These are phyloP conservation scores for Neodiprion virginianus DNA, from an alignment of 1,140 invertebrate species.

Conservation along the genomic window DNA sequence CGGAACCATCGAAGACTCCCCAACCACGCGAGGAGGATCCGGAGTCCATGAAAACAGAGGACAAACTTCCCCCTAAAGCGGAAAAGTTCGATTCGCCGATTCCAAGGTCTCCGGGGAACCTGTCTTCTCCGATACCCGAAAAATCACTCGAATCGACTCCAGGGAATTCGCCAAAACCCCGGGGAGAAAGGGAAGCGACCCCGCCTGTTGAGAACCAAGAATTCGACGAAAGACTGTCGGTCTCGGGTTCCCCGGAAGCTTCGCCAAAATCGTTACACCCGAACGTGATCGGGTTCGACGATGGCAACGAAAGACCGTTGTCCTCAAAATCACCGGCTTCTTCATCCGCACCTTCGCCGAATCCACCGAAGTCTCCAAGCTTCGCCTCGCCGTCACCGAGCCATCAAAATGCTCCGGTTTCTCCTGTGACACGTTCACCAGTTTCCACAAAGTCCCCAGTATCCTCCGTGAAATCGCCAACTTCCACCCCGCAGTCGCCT, in stretches of 20 bases:
- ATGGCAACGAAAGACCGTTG: conserved; percentile 45
- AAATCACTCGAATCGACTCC: conserved; percentile 13
- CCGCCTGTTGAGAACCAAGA: background rate
- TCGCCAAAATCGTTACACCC: conserved; percentile 26
- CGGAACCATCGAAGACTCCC: conserved; percentile 10
- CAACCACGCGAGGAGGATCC: background rate
- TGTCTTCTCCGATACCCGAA: conserved; percentile 3
- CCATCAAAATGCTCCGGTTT: conserved; percentile 28
- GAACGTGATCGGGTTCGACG: conserved; percentile 44
- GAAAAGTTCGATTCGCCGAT: background rate
- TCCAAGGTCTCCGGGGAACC: background rate
- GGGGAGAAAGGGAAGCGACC: background rate
- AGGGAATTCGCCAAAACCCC: conserved; percentile 6
- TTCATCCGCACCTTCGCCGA: background rate
- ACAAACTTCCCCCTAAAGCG: background rate
- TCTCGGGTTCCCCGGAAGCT: conserved; percentile 14
- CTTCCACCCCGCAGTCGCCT: conserved; percentile 22
- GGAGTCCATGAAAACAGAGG: background rate
- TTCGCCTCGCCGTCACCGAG: conserved; percentile 21
- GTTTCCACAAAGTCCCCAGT: conserved; percentile 35
- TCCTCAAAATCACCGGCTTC: conserved; percentile 32
- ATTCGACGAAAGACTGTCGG: conserved; percentile 14
- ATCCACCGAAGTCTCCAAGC: conserved; percentile 22
- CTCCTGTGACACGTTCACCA: conserved; percentile 36
- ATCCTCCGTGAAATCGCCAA: conserved; percentile 32